phyloP scores from a whole-genome alignment of 2,888 invertebrate species.

The Caenorhabditis afra region DNA sequence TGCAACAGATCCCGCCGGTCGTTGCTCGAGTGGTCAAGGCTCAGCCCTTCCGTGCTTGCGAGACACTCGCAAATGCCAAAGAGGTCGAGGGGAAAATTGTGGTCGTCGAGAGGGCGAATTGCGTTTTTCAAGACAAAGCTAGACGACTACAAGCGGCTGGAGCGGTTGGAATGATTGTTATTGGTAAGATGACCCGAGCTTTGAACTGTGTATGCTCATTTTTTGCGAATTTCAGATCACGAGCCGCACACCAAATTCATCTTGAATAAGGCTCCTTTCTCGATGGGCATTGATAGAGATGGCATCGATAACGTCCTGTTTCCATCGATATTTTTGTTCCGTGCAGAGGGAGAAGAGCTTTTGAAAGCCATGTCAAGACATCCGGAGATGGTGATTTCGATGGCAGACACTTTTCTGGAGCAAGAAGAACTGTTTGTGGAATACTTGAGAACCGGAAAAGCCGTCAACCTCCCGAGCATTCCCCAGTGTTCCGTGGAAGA shows the following conservation, averaged over 20 bases:
- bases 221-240: conserved; percentile 83
- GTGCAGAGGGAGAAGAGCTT: conserved; percentile 57
- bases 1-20: conserved; percentile 1
- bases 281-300: conserved; percentile 95
- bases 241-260: conserved; percentile 86
- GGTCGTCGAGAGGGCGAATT: conserved; percentile 91
- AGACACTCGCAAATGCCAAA: conserved; percentile 84
- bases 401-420: too few species aligned
- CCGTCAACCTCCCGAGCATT: conserved; percentile 1
- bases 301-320: conserved; percentile 81
- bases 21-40: conserved; percentile 85
- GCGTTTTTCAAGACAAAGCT: conserved; percentile 88
- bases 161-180: conserved; percentile 89
- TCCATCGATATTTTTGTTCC: conserved; percentile 74
- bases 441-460: conserved; percentile 20
- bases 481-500: conserved; percentile 50
- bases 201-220: background rate
- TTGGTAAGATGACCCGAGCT: conserved; percentile 82
- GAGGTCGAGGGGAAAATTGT: conserved; percentile 87
- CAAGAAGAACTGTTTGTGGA: conserved; percentile 15
- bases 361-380: conserved; percentile 29
- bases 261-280: conserved; percentile 89
- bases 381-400: background rate
- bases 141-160: conserved; percentile 89
- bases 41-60: conserved; percentile 86